Base-by-base conservation (phyloP, 2,797 vertebrate genomes). In the Loriculus beryllinus region DNA sequence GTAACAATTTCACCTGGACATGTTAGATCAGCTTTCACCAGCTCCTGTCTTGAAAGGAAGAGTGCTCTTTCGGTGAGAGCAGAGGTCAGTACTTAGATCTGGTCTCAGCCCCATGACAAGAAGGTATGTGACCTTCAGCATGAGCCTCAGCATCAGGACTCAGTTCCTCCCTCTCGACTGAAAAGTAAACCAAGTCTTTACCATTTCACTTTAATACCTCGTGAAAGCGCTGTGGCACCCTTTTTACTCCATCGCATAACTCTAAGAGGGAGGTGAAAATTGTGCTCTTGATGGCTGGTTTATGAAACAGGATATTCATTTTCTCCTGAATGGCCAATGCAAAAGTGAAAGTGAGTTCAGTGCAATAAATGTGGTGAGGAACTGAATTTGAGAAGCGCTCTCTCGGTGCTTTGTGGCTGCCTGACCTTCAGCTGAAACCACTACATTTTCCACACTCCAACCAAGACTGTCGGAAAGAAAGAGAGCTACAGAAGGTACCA, bases 341-440 rank as follows among this genome's bases (percentile, higher is more conserved):
- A 91, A 62, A 93, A 96, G 82, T 42, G 74, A 86, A 88, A 94
- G 90, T 15, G 67, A 94, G 74, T 63, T 90, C 72, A 40, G n/a
- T 14, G 90, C 88, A 84, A 70, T 82, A 72, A 86, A 59, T 88
- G 81, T 60, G 90, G 74, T 67, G 28, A 92, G 79, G 79, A 72
- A 54, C 80, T 63, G 92, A 96, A 88, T 82, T 9, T 90, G 88
- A 79, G 81, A 74, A 88, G 83, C 3, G 0, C 81, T 88, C 35
- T 82, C 86, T 76, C 83, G 0, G 1, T 75, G 78, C 86, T 86
- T 90, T 95, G 93, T 88, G 96, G 90, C 70, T 95, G 90, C 63
- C 88, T 92, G 86, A 91, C 93, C 94, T 95, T 88, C 94, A 90
- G 65, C 80, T 42, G 77, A 96, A 95, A 96, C 92, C 94, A 84